Base-by-base conservation (phyloP, 1,140 invertebrate species). In the Drosophila oshimai region DNA sequence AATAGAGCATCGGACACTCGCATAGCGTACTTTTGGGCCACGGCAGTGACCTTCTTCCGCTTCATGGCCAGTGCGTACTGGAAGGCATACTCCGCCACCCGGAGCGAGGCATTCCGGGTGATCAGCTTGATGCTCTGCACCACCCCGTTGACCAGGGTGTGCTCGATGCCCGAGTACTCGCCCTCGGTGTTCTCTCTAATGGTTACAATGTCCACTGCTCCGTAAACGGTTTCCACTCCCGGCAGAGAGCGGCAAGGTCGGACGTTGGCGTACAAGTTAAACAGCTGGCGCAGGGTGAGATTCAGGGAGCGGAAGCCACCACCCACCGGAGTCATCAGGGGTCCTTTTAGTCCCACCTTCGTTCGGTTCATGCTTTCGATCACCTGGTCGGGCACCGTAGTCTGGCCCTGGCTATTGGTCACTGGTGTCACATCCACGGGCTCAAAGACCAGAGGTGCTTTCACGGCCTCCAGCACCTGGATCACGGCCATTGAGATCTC, bases 111-210 rank as follows among this genome's bases (percentile, higher is more conserved):
- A 81, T 96, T 94, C 92, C 99, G 97, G 0, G 99, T 99, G 89
- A 99, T 99, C 53, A 99, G 93, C 92, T 99, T 99, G 78, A 99
- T 99, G 91, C 97, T 98, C 92, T 99, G 99, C 45, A 99, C 99
- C 71, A 99, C 99, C 18, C 99, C 99, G 91, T 98, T 95, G 6
- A 99, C 98, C 91, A 99, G 99, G 93, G 98, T 97, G 91, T 99
- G 99, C 92, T 99, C 99, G 91, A 99, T 99, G 74, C 99, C 99
- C 12, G 98, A 99, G 92, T 99, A 99, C 93, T 99, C 99, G 72
- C 99, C 99, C 92, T 99, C 99, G 1, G 99, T 99, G 92, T 99
- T 99, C 93, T 99, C 99, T 88, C 99, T 94, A 83, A 99, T 99
- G 7, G 99, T 99, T 0, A 99, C 97, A 54, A 99, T 96, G 92